Evolutionary conservation across 2,113 vertebrate genomes (phyloP).

Genomic region (Microtus pennsylvanicus): DNA sequence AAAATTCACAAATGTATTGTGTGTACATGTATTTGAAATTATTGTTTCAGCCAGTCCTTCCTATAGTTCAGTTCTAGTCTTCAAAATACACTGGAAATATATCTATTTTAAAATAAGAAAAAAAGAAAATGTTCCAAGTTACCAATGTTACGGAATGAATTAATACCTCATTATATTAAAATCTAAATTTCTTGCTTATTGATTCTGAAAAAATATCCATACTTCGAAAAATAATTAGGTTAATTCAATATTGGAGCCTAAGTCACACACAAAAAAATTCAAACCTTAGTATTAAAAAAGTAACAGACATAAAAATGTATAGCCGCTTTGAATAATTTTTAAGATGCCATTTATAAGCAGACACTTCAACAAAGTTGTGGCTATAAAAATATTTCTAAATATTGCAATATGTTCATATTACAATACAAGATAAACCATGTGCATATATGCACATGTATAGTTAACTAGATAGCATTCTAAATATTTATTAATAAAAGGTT

Average conservation of each 20-base stretch:
- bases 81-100: constrained; percentile 2
- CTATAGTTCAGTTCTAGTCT: constrained; percentile 45
- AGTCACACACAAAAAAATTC: not conserved
- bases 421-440: constrained; percentile 35
- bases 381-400: constrained; percentile 59
- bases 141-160: constrained; percentile 43
- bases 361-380: constrained; percentile 24
- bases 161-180: constrained; percentile 53
- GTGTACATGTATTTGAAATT: constrained; percentile 39
- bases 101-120: constrained; percentile 32
- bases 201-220: constrained; percentile 37
- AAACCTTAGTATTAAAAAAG: constrained; percentile 36
- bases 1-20: constrained; percentile 48
- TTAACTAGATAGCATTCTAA: constrained; percentile 58
- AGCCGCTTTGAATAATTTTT: constrained; percentile 49
- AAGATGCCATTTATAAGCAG: constrained; percentile 51
- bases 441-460: not conserved
- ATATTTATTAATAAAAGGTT: constrained; percentile 45
- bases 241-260: constrained; percentile 54
- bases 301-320: constrained; percentile 26
- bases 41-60: constrained; percentile 45
- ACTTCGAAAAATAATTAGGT: constrained; percentile 26
- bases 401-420: not conserved
- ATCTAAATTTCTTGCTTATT: not conserved
- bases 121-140: constrained; percentile 15